Evolutionary conservation across 2,113 vertebrate genomes (phyloP).

Genomic region (Heliornis fulica): DNA sequence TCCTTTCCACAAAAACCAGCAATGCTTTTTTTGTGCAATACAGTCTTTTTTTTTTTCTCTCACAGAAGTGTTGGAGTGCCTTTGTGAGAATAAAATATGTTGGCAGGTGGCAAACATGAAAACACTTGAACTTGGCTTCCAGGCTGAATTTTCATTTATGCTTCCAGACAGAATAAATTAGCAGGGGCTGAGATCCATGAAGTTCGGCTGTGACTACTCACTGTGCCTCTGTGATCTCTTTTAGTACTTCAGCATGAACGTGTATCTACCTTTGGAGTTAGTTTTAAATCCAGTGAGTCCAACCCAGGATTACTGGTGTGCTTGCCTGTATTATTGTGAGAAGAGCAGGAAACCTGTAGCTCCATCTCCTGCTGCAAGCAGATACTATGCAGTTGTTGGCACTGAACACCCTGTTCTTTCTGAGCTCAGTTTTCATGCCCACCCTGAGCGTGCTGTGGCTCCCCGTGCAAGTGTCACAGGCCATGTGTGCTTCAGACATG

Average conservation of each 20-base stretch:
- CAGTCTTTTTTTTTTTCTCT: neutral
- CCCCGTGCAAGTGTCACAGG: neutral
- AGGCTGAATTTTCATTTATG: conserved; percentile 6
- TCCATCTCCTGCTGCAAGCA: neutral
- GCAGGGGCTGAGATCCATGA: neutral
- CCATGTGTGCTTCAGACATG: neutral
- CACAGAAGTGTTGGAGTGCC: neutral
- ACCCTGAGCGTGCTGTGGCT: neutral
- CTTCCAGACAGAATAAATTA: neutral
- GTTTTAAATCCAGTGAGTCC: neutral
- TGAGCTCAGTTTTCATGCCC: neutral
- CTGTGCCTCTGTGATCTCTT: neutral
- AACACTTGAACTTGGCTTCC: neutral
- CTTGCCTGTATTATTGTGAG: neutral
- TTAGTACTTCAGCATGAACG: neutral
- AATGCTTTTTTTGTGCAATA: neutral
- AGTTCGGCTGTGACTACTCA: neutral
- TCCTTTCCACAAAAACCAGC: neutral
- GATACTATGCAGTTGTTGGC: neutral
- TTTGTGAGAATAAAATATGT: neutral
- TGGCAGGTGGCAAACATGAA: conserved; percentile 1
- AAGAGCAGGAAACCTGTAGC: neutral
- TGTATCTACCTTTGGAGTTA: neutral
- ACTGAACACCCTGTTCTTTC: neutral
- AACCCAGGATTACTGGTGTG: neutral